These are phyloP conservation scores for Ceratitis capitata DNA, from an alignment of 1,140 invertebrate species.

Conservation along the genomic window DNA sequence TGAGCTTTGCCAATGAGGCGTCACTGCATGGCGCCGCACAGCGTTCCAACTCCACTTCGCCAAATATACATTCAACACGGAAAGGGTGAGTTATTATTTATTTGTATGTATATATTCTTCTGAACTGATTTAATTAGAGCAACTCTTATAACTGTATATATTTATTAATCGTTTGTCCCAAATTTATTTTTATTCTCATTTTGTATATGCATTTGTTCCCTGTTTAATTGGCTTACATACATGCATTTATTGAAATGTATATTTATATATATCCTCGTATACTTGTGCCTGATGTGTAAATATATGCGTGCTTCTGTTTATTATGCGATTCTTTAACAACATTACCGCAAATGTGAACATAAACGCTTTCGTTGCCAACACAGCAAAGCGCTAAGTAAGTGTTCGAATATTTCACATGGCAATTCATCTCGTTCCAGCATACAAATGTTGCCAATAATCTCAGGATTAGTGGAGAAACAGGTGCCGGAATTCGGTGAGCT, in stretches of 20 bases:
- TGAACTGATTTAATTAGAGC: neutral
- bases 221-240: neutral
- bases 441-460: slow-evolving; percentile 65
- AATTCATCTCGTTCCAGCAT: slow-evolving; percentile 65
- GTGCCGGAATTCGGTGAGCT: slow-evolving; percentile 59
- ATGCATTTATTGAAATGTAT: neutral
- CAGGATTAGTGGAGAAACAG: slow-evolving; percentile 63
- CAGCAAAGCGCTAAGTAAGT: slow-evolving; percentile 58
- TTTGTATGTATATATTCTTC: neutral
- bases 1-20: slow-evolving; percentile 52
- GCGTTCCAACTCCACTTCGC: slow-evolving; percentile 57
- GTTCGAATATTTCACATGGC: slow-evolving; percentile 62
- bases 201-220: neutral
- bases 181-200: slow-evolving; percentile 16
- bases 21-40: slow-evolving; percentile 53
- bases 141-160: neutral
- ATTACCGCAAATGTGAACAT: neutral
- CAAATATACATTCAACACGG: slow-evolving; percentile 58
- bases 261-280: neutral
- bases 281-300: neutral
- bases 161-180: neutral
- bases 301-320: slow-evolving; percentile 20
- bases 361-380: neutral
- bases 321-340: neutral
- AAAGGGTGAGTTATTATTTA: slow-evolving; percentile 55